Evolutionary conservation across 1,140 invertebrate genomes (phyloP), one percentile per base, ranked within the genome.

Genomic region (Lasaia peninsularis): DNA sequence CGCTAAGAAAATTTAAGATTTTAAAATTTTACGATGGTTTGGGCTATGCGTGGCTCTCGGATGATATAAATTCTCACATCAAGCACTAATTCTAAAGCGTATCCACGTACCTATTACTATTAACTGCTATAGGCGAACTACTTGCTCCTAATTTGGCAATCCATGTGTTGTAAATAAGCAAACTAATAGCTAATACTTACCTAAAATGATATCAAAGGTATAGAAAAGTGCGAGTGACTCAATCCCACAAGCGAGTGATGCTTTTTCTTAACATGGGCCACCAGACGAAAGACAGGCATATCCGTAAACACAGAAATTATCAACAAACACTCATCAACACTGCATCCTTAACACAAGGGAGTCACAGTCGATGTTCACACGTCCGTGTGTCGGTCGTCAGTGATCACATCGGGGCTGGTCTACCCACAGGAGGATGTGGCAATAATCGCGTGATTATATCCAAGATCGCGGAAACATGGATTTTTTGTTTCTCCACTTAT

Each of bases 151-250:
- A n/a, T n/a, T n/a, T n/a, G n/a, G n/a, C n/a, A n/a, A n/a, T n/a
- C n/a, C n/a, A n/a, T n/a, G 24, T 28, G 24, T 28, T 4, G 24
- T 28, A 28, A 28, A 24, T 6, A 24, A 24, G 7, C 24, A 24
- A 78, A 80, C 71, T 61, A 76, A 51, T 69, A 65, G 55, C 62
- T 63, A 72, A 69, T 55, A 80, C 85, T 86, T 68, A 88, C 85
- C 85, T 88, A 88, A 88, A 88, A 82, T 71, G 74, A 86, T 88
- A 88, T 81, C 82, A 81, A 81, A 84, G 85, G 78, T 78, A 76
- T 77, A 67, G 65, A 82, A 80, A 71, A 69, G 66, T 63, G 64
- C 62, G 68, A 69, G 52, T 75, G 71, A 71, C 67, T 76, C 73
- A 72, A 75, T 53, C 52, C 55, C 68, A 71, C 63, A 72, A 69